phyloP scores from a whole-genome alignment of 2,888 invertebrate genomes.

The Scaptomyza tumidula region DNA sequence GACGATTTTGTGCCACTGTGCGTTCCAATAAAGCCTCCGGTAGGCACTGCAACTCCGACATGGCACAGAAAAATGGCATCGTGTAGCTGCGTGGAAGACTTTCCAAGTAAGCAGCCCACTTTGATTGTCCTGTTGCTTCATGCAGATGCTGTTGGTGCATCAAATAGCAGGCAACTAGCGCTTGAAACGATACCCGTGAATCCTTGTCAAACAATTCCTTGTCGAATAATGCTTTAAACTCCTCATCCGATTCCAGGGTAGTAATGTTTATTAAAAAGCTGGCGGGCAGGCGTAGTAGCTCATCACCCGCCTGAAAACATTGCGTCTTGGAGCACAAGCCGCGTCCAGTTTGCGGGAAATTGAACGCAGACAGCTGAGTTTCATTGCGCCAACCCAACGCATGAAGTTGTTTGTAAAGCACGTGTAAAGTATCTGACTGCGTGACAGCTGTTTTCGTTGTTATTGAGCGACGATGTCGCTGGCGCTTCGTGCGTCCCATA shows the following conservation, averaged over 20 bases:
- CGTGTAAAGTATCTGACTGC: conserved; percentile 34
- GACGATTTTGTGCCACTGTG: conserved; percentile 86
- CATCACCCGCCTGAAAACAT: conserved; percentile 86
- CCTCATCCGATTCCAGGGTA: conserved; percentile 86
- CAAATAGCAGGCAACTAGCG: conserved; percentile 90
- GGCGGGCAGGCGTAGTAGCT: conserved; percentile 87
- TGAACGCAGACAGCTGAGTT: conserved; percentile 86
- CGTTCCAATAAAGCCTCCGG: conserved; percentile 86
- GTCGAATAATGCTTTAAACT: conserved; percentile 85
- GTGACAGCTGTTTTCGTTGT: conserved; percentile 8
- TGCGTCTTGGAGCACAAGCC: conserved; percentile 88
- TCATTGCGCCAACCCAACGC: conserved; percentile 86
- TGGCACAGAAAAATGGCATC: conserved; percentile 89
- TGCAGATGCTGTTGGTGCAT: conserved; percentile 87
- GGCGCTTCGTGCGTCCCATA: conserved; percentile 80
- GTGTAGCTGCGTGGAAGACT: conserved; percentile 89
- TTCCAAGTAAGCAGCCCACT: conserved; percentile 88
- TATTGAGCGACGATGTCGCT: conserved; percentile 48
- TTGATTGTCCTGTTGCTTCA: conserved; percentile 82
- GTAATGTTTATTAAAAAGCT: conserved; percentile 87
- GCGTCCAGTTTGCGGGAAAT: conserved; percentile 89
- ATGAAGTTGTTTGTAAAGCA: conserved; percentile 68
- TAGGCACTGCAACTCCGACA: conserved; percentile 86
- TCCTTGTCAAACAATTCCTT: conserved; percentile 63
- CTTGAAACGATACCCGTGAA: conserved; percentile 87